A percentile compares a stretch with the other conserved stretches of the same genome.
phyloP scores from a whole-genome alignment of 2,888 invertebrate genomes.

The Drosophila rubida region DNA sequence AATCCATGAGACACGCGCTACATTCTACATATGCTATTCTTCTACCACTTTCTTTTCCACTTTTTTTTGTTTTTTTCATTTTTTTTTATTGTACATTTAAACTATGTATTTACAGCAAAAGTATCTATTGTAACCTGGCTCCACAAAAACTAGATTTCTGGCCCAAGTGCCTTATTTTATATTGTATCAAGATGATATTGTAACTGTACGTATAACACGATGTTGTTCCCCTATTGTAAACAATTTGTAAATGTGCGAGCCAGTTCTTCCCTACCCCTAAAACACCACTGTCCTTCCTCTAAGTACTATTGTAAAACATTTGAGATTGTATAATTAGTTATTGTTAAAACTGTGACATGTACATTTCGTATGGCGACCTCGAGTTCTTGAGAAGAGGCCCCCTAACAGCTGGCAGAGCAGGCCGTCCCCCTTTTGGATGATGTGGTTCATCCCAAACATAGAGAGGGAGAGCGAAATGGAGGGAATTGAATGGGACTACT shows the following conservation, averaged over 20 bases:
- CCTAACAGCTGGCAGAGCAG: slow-evolving; percentile 18
- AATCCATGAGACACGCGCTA: slow-evolving; percentile 83
- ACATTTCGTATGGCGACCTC: slow-evolving; percentile 33
- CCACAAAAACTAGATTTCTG: slow-evolving; percentile 11
- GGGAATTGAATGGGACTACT: slow-evolving; percentile 30
- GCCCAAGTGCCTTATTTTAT: slow-evolving; percentile 4
- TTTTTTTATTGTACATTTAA: slow-evolving; percentile 20
- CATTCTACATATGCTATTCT: slow-evolving; percentile 36
- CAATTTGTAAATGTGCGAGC: slow-evolving; percentile 12
- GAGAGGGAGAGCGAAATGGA: slow-evolving; percentile 17
- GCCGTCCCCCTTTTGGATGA: slow-evolving; percentile 25
- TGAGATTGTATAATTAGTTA: slow-evolving; percentile 50
- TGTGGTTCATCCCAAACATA: slow-evolving; percentile 28
- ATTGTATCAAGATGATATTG: slow-evolving; percentile 1
- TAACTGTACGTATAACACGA: slow-evolving; percentile 19
- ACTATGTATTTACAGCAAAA: slow-evolving; percentile 31
- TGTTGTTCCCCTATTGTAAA: slow-evolving; percentile 12
- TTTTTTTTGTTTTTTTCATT: slow-evolving; percentile 28
- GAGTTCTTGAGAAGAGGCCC: background rate
- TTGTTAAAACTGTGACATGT: slow-evolving; percentile 60
- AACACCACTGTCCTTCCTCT: slow-evolving; percentile 2
- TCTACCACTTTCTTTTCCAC: slow-evolving; percentile 11
- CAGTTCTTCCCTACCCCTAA: slow-evolving; percentile 7
- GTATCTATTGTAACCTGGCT: slow-evolving; percentile 20
- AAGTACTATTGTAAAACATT: slow-evolving; percentile 41